Conservation (phyloP, 2,888 invertebrate genomes). For the Esperia sulphurella region DNA sequence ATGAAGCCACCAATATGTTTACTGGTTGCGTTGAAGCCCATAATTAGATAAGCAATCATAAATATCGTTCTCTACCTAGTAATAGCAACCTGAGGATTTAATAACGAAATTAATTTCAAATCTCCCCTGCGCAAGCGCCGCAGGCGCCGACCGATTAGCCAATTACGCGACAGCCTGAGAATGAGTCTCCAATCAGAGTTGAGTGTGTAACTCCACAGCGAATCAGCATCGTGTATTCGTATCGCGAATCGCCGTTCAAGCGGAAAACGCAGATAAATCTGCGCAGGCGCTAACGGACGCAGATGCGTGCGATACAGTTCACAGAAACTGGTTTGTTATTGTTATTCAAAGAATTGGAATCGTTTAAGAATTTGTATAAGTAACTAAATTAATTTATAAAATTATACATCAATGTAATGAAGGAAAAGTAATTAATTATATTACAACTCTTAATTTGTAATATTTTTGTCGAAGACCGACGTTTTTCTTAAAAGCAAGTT, state of each 20-base stretch:
- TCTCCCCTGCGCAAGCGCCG: constrained; percentile 21
- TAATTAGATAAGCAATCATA: constrained; percentile 28
- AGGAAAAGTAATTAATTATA: too few species aligned
- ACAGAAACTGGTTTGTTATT: background rate
- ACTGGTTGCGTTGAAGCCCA: constrained; percentile 18
- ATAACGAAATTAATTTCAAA: constrained; percentile 27
- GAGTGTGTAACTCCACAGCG: constrained; percentile 15
- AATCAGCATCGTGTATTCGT: constrained; percentile 16
- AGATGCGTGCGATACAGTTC: constrained; percentile 6
- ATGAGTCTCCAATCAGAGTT: constrained; percentile 21
- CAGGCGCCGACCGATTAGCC: constrained; percentile 16
- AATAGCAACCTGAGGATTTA: constrained; percentile 18
- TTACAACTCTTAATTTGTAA: too few species aligned
- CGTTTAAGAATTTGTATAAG: too few species aligned
- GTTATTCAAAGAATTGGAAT: too few species aligned
- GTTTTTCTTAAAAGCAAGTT: too few species aligned
- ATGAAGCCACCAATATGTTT: constrained; percentile 14
- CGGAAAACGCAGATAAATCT: constrained; percentile 31
- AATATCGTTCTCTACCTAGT: constrained; percentile 19
- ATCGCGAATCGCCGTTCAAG: constrained; percentile 21
- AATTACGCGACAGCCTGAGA: constrained; percentile 18
- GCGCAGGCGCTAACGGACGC: constrained; percentile 22
- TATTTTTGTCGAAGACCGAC: too few species aligned
- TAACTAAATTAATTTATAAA: too few species aligned
- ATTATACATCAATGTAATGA: too few species aligned